These are phyloP conservation scores for Cirrhinus molitorella DNA, from an alignment of 2,797 vertebrate species.

Conservation along the genomic window DNA sequence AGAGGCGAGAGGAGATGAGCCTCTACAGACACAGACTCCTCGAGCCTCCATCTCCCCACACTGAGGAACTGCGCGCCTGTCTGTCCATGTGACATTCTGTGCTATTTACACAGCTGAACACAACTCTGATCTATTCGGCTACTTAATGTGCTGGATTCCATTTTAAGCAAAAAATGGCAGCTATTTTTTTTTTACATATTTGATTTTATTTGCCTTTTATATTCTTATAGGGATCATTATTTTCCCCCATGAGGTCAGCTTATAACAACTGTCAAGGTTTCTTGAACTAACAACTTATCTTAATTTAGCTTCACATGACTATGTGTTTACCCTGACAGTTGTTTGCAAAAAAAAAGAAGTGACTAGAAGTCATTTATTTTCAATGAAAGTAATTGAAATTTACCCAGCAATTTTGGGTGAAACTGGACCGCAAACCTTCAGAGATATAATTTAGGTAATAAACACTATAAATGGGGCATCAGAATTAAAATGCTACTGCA, in stretches of 20 bases:
- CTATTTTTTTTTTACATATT: constrained; percentile 1
- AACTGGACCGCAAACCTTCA: not conserved
- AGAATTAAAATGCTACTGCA: not conserved
- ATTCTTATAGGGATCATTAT: constrained; percentile 19
- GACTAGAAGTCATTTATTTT: not conserved
- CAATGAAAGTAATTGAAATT: not conserved
- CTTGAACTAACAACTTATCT: not conserved
- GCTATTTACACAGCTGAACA: constrained; percentile 42
- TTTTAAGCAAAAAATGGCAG: not conserved
- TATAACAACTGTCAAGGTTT: not conserved
- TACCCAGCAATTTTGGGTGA: not conserved
- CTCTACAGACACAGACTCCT: constrained; percentile 1
- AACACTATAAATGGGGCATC: not conserved
- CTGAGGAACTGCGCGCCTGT: not conserved
- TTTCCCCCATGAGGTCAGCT: not conserved
- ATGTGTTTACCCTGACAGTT: not conserved
- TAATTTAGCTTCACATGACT: not conserved
- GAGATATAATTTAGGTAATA: not conserved
- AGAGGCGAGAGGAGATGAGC: constrained; percentile 25
- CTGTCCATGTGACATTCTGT: constrained; percentile 22
- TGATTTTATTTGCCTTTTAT: constrained; percentile 13
- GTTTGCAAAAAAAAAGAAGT: not conserved
- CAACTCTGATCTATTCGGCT: constrained; percentile 24
- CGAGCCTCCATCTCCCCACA: not conserved
- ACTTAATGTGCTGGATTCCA: constrained; percentile 12